Percentiles rank a stretch among this genome's conserved stretches.
Conservation (phyloP, 2,888 invertebrate species). For the Tipula helvola region DNA sequence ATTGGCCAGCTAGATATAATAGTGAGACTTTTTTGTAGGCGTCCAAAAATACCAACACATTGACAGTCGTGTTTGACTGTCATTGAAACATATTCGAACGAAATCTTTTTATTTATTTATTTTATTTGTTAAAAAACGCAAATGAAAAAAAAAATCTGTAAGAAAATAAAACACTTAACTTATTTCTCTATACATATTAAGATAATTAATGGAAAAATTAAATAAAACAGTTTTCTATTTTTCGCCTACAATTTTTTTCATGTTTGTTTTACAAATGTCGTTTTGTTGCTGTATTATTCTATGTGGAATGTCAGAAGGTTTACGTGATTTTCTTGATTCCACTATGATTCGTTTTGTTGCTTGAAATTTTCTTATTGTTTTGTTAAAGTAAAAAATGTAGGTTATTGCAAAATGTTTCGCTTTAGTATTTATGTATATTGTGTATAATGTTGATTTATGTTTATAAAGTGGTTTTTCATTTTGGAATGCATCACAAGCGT, state of each 20-base stretch:
- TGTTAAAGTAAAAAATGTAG: background rate
- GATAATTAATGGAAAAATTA: background rate
- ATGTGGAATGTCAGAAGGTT: background rate
- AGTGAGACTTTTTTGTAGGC: background rate
- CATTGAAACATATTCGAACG: background rate
- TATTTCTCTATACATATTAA: background rate
- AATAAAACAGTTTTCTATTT: background rate
- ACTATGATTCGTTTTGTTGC: background rate
- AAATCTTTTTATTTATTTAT: background rate
- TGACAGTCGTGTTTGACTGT: background rate
- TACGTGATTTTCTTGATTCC: background rate
- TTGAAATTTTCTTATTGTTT: background rate
- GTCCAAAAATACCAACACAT: background rate
- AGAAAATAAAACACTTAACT: background rate
- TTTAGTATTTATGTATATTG: background rate
- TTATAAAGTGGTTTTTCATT: background rate
- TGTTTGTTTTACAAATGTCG: background rate
- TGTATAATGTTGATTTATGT: background rate
- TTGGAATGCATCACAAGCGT: background rate
- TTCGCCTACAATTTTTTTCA: background rate
- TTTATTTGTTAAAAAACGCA: background rate
- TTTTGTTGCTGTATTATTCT: background rate
- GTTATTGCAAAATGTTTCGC: background rate
- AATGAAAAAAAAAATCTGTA: background rate
- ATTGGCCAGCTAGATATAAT: background rate